Evolutionary conservation across 2,797 vertebrate species (phyloP).

Genomic region (Zonotrichia albicollis): DNA sequence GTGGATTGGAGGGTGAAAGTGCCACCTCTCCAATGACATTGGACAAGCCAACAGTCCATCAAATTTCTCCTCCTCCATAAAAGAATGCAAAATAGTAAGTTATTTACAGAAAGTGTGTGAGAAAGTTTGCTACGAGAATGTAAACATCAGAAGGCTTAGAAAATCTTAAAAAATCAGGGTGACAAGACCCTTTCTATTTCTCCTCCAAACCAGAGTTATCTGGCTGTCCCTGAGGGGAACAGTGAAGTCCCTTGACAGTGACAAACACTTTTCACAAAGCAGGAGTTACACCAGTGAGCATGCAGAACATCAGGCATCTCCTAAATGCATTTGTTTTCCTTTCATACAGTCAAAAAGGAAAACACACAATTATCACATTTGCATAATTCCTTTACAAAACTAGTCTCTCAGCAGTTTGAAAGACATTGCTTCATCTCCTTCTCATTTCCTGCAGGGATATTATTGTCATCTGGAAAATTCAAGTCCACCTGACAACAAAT

Average conservation of each 20-base stretch:
- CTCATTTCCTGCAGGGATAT: not conserved
- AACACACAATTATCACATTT: not conserved
- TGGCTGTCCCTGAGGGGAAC: not conserved
- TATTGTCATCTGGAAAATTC: constrained; percentile 10
- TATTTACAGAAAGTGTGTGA: no score
- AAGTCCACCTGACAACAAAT: not conserved
- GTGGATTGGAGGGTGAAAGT: no score
- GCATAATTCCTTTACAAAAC: not conserved
- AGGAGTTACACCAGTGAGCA: not conserved
- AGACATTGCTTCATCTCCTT: not conserved
- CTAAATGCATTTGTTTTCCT: not conserved
- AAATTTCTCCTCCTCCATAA: no score
- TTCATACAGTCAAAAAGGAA: not conserved
- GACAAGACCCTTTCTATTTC: not conserved
- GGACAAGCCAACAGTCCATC: no score
- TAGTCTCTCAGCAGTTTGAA: not conserved
- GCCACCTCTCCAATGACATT: no score
- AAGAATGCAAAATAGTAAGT: no score
- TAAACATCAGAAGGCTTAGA: no score
- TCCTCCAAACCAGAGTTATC: not conserved
- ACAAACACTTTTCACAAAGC: not conserved
- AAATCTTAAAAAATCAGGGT: no score
- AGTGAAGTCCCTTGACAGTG: not conserved
- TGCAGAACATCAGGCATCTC: not conserved
- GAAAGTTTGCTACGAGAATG: no score